Percentiles rank a stretch among this genome's conserved stretches.
Evolutionary conservation across 2,797 vertebrate genomes (phyloP).

Genomic region (Phalloptychus januarius): DNA sequence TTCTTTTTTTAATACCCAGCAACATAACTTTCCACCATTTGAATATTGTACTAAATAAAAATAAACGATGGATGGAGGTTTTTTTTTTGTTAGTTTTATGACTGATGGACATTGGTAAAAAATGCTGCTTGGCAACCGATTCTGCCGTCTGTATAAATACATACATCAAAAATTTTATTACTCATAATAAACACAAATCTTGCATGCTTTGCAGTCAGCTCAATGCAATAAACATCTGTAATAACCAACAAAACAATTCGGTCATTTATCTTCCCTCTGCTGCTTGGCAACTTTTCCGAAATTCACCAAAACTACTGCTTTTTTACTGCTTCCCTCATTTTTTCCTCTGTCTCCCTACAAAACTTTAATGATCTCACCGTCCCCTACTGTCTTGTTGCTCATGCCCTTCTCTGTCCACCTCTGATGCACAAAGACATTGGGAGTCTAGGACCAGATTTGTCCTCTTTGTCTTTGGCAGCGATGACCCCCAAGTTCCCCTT

Average conservation of each 20-base stretch:
- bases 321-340: neutral
- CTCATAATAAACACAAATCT: slow-evolving; percentile 49
- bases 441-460: slow-evolving; percentile 58
- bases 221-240: slow-evolving; percentile 18
- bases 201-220: slow-evolving; percentile 29
- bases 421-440: slow-evolving; percentile 36
- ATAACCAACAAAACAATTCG: slow-evolving; percentile 20
- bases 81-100: slow-evolving; percentile 8
- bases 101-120: slow-evolving; percentile 19
- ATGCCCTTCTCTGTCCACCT: slow-evolving; percentile 31
- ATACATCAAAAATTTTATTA: slow-evolving; percentile 42
- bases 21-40: neutral
- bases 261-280: slow-evolving; percentile 2
- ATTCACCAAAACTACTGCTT: slow-evolving; percentile 13
- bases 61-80: slow-evolving; percentile 30
- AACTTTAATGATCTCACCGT: slow-evolving; percentile 45
- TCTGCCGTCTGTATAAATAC: slow-evolving; percentile 36
- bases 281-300: slow-evolving; percentile 8
- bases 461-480: slow-evolving; percentile 78
- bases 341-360: neutral
- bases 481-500: slow-evolving; percentile 66
- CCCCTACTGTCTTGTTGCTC: slow-evolving; percentile 37
- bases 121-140: slow-evolving; percentile 26
- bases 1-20: slow-evolving; percentile 8
- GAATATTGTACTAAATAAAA: slow-evolving; percentile 25